phyloP scores from a whole-genome alignment of 2,113 vertebrate species.

The Gopherus flavomarginatus region DNA sequence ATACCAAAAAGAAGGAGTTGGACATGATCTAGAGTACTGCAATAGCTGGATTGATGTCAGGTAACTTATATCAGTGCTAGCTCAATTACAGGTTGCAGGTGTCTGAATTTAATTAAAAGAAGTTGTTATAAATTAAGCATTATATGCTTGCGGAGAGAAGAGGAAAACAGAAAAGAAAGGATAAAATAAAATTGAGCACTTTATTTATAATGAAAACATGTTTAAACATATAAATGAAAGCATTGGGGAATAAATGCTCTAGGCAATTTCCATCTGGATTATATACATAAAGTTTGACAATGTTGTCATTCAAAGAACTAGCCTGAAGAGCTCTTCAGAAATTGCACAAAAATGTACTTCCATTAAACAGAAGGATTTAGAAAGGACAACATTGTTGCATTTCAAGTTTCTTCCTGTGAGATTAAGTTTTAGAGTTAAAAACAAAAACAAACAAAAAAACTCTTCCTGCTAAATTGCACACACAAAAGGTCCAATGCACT shows the following conservation, averaged over 20 bases:
- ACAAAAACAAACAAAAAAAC: not conserved
- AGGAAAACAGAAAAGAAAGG: not conserved
- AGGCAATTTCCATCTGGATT: not conserved
- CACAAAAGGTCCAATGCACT: not conserved
- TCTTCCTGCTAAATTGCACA: not conserved
- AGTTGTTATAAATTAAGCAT: constrained; percentile 48
- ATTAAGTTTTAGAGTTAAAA: not conserved
- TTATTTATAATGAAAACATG: not conserved
- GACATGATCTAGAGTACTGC: constrained; percentile 6
- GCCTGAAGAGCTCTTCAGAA: not conserved
- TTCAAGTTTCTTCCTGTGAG: not conserved
- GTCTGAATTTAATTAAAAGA: constrained; percentile 65
- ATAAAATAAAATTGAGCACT: not conserved
- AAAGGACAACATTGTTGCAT: not conserved
- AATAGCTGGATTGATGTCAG: constrained; percentile 25
- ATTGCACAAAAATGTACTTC: not conserved
- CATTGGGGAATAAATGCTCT: not conserved
- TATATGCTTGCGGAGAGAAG: not conserved
- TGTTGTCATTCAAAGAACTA: not conserved
- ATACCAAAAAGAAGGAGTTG: not conserved
- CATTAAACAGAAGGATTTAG: not conserved
- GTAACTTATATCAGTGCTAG: constrained; percentile 55
- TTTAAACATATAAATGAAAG: not conserved
- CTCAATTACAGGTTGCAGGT: constrained; percentile 66
- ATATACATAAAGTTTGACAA: not conserved